Percentiles rank a stretch among this genome's conserved stretches.
These are phyloP conservation scores for Panzeria rudis DNA, from an alignment of 2,888 invertebrate genomes.

Conservation along the genomic window DNA sequence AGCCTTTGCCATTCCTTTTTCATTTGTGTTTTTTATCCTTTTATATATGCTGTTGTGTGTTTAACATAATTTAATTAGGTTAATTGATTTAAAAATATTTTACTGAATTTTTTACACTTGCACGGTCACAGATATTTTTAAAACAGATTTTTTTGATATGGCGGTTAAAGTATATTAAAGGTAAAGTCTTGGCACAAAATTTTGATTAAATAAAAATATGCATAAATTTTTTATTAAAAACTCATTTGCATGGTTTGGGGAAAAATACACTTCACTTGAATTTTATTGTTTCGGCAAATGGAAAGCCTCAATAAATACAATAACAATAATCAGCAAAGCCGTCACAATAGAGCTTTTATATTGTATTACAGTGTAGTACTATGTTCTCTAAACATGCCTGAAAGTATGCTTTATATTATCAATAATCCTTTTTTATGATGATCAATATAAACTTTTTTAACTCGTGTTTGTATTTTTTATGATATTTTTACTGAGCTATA, in stretches of 20 bases:
- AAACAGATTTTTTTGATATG: background rate
- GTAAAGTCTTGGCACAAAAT: constrained; percentile 9
- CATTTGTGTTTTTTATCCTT: constrained; percentile 5
- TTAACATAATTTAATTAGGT: background rate
- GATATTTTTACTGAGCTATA: constrained; percentile 8
- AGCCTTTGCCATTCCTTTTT: background rate
- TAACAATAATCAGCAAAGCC: background rate
- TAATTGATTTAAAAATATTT: constrained; percentile 19
- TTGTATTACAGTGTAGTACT: background rate
- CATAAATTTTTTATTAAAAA: background rate
- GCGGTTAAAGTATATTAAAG: background rate
- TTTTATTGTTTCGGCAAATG: constrained; percentile 5
- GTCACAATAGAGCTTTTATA: background rate
- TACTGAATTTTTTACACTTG: background rate
- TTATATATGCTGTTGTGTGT: background rate
- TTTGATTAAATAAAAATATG: background rate
- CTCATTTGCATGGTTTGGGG: background rate
- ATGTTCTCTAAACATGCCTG: background rate
- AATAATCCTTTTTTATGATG: constrained; percentile 2
- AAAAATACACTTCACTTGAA: background rate
- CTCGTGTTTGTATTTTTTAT: background rate
- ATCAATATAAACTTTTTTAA: background rate
- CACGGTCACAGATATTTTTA: background rate
- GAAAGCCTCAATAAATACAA: background rate
- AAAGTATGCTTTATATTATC: constrained; percentile 40